A percentile compares a stretch with the other conserved stretches of the same genome.
These are phyloP conservation scores for Zonitis immaculata DNA, from an alignment of 2,888 invertebrate species.

Conservation along the genomic window DNA sequence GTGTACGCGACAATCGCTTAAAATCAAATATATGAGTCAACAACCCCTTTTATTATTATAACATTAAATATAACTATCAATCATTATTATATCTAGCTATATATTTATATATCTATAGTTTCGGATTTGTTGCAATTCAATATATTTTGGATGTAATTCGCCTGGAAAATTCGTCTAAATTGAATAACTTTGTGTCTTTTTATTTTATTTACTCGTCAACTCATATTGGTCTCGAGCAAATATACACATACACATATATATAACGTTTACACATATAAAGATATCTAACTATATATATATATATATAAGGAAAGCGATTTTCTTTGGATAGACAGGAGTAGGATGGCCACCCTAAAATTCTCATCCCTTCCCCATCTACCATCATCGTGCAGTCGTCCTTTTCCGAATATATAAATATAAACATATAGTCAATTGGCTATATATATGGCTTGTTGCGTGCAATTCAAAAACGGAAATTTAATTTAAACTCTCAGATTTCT, in stretches of 20 bases:
- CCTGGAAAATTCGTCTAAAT: slow-evolving; percentile 46
- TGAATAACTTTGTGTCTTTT: slow-evolving; percentile 47
- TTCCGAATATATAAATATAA: slow-evolving; percentile 43
- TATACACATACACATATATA: slow-evolving; percentile 9
- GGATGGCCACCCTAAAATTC: slow-evolving; percentile 22
- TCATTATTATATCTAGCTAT: background rate
- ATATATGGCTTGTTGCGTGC: slow-evolving; percentile 49
- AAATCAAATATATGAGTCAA: slow-evolving; percentile 27
- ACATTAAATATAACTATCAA: background rate
- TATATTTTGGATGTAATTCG: slow-evolving; percentile 42
- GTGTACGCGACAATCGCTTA: slow-evolving; percentile 36
- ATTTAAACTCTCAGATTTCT: slow-evolving; percentile 48
- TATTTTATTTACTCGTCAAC: slow-evolving; percentile 43
- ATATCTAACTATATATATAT: no score
- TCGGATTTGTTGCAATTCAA: slow-evolving; percentile 34
- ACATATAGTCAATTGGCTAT: slow-evolving; percentile 47
- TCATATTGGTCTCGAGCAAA: slow-evolving; percentile 36
- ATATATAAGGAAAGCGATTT: slow-evolving; percentile 46
- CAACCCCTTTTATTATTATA: background rate
- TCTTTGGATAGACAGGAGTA: slow-evolving; percentile 24
- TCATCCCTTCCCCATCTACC: background rate
- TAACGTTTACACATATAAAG: slow-evolving; percentile 8
- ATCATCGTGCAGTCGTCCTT: background rate
- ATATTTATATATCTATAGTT: background rate
- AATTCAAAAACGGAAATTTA: slow-evolving; percentile 50